These are phyloP conservation scores for Lithophane leautieri DNA, from an alignment of 2,888 invertebrate species.

Conservation along the genomic window DNA sequence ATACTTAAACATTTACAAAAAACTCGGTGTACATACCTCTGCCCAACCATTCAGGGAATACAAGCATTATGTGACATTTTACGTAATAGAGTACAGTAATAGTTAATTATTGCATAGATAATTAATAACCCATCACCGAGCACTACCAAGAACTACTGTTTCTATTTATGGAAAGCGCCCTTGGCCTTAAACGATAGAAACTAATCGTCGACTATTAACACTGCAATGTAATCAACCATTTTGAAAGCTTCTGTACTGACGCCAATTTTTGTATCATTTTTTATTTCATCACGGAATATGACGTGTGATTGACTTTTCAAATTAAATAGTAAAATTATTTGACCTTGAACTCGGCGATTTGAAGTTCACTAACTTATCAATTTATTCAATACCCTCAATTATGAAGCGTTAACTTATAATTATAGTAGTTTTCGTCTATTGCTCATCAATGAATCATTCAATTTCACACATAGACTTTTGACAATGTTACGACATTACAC, in stretches of 20 bases:
- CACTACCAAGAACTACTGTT: background rate
- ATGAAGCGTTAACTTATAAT: background rate
- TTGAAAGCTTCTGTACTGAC: constrained; percentile 10
- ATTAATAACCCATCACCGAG: constrained; percentile 5
- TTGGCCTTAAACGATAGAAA: constrained; percentile 42
- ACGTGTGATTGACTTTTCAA: background rate
- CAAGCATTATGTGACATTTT: background rate
- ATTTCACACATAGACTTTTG: background rate
- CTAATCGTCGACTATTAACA: constrained; percentile 22
- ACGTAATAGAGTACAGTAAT: background rate
- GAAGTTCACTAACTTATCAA: background rate
- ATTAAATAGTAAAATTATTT: background rate
- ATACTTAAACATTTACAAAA: background rate
- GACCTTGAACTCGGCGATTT: constrained; percentile 16
- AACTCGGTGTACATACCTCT: background rate
- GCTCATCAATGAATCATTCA: background rate
- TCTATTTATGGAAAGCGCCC: constrained; percentile 36
- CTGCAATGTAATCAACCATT: constrained; percentile 51
- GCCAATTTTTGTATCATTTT: constrained; percentile 14
- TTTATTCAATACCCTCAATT: background rate
- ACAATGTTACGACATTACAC: background rate
- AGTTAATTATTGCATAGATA: constrained; percentile 20
- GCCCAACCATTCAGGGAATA: background rate
- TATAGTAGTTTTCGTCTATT: background rate
- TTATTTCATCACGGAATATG: background rate